phyloP scores from a whole-genome alignment of 1,140 invertebrate genomes.

The Cherax destructor region DNA sequence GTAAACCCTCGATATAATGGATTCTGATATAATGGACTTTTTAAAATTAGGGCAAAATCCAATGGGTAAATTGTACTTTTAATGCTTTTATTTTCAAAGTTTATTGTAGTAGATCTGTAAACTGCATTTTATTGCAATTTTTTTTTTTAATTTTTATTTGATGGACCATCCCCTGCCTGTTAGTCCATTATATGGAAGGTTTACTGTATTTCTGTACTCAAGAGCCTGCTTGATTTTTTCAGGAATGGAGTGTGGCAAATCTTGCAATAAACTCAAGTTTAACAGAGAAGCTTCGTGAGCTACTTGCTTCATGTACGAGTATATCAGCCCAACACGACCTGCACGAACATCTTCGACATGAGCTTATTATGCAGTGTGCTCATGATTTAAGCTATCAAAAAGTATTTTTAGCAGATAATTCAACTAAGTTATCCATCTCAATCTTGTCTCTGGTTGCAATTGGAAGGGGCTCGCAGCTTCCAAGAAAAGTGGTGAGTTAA shows the following conservation, averaged over 20 bases:
- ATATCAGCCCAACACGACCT: constrained; percentile 31
- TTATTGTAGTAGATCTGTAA: no score
- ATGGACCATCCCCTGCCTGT: no score
- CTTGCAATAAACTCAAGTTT: background rate
- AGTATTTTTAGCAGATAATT: constrained; percentile 35
- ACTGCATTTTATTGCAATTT: no score
- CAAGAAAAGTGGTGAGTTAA: constrained; percentile 42
- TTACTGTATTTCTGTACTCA: no score
- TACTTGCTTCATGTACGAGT: constrained; percentile 41
- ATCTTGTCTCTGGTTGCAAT: constrained; percentile 41
- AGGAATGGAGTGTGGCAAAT: constrained; percentile 35
- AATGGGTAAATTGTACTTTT: no score
- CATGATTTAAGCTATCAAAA: constrained; percentile 27
- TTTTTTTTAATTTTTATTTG: no score
- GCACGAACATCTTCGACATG: constrained; percentile 34
- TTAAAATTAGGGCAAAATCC: no score
- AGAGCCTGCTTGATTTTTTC: background rate
- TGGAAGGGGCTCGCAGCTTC: constrained; percentile 51
- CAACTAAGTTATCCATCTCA: constrained; percentile 15
- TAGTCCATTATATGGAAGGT: no score
- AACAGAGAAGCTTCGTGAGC: background rate
- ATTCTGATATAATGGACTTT: no score
- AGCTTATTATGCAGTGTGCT: constrained; percentile 33
- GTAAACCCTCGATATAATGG: no score
- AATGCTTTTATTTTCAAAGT: no score